phyloP scores from a whole-genome alignment of 2,888 invertebrate species.

The Sesamia inferens region DNA sequence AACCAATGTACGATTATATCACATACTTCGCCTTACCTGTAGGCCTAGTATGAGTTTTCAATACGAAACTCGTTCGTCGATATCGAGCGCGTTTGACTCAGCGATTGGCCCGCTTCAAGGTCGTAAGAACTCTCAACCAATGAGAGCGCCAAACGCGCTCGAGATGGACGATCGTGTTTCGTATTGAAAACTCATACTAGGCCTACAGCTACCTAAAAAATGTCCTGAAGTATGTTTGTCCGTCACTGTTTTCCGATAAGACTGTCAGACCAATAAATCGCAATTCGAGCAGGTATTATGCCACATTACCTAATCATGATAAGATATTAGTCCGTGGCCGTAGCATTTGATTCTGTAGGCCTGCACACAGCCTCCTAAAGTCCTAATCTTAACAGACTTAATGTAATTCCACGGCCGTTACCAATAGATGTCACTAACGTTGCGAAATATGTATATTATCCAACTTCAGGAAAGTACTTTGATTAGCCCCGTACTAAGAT shows the following conservation, averaged over 20 bases:
- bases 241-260: constrained; percentile 32
- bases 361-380: constrained; percentile 11
- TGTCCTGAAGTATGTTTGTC: not conserved
- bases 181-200: too few relatives aligned
- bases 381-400: not conserved
- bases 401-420: not conserved
- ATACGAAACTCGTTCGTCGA: too few relatives aligned
- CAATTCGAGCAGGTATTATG: constrained; percentile 57
- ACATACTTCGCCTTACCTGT: constrained; percentile 6
- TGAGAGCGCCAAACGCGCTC: too few relatives aligned
- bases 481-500: too few relatives aligned
- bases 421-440: constrained; percentile 32
- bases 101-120: too few relatives aligned
- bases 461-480: not conserved
- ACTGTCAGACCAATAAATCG: constrained; percentile 46
- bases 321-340: constrained; percentile 19
- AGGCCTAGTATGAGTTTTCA: too few relatives aligned
- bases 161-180: too few relatives aligned
- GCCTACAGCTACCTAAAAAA: too few relatives aligned
- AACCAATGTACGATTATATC: not conserved
- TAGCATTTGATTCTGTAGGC: constrained; percentile 1
- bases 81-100: too few relatives aligned
- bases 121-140: too few relatives aligned
- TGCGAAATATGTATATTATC: not conserved
- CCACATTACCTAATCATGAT: constrained; percentile 46